Conservation (phyloP, 2,113 vertebrate species). For the Dissostichus mawsoni region DNA sequence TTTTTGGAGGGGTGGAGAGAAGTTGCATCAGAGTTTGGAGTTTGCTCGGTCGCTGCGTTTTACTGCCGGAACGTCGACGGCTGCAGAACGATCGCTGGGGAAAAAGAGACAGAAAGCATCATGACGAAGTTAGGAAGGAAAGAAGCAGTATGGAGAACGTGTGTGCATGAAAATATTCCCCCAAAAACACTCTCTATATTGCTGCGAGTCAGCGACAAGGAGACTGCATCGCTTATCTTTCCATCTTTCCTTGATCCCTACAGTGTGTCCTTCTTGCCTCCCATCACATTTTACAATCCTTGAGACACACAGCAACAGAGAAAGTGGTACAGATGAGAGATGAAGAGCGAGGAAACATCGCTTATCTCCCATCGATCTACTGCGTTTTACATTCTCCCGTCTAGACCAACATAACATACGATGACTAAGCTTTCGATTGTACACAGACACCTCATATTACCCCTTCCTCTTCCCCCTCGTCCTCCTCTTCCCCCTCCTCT, state of each 20-base stretch:
- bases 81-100: constrained; percentile 38
- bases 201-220: background rate
- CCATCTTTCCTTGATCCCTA: background rate
- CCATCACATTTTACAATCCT: background rate
- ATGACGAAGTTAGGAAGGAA: constrained; percentile 44
- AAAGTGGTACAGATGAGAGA: constrained; percentile 66
- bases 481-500: constrained; percentile 49
- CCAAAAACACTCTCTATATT: constrained; percentile 16
- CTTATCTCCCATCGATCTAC: constrained; percentile 15
- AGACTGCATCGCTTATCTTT: background rate
- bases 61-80: background rate
- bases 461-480: background rate
- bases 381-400: constrained; percentile 25
- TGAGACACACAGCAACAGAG: background rate
- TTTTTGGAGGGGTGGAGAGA: background rate
- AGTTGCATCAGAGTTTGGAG: constrained; percentile 52
- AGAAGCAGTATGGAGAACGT: constrained; percentile 23
- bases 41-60: constrained; percentile 32
- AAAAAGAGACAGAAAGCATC: constrained; percentile 48
- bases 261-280: too few relatives aligned
- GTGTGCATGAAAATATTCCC: constrained; percentile 23
- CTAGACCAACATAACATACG: constrained; percentile 32
- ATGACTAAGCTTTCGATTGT: constrained; percentile 47
- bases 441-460: constrained; percentile 37
- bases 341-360: background rate